Percentiles rank a stretch among this genome's conserved stretches.
These are phyloP conservation scores for Aphidius gifuensis DNA, from an alignment of 1,140 invertebrate species.

Conservation along the genomic window DNA sequence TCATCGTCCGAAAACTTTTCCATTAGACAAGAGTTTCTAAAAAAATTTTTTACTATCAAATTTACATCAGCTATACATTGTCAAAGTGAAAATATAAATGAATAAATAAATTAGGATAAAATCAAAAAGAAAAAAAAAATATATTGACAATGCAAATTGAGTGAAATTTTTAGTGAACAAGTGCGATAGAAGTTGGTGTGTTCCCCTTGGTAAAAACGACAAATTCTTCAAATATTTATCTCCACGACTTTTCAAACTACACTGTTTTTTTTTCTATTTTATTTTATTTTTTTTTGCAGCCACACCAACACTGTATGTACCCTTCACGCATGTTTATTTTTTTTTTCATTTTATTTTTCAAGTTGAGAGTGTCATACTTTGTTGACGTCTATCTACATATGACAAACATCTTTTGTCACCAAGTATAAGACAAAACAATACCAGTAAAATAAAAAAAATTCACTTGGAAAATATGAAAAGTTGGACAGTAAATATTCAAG, in stretches of 20 bases:
- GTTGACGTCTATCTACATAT: conserved; percentile 51
- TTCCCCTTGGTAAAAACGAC: conserved; percentile 35
- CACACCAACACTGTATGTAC: conserved; percentile 2
- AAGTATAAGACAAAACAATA: not conserved
- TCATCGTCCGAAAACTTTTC: not conserved
- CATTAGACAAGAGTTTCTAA: not conserved
- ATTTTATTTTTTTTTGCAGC: conserved; percentile 5
- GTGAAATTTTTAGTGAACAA: conserved; percentile 45
- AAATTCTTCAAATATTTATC: conserved; percentile 57
- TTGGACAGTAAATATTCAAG: too few relatives aligned
- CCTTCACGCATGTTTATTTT: conserved; percentile 22
- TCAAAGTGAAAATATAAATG: too few relatives aligned
- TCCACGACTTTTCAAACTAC: conserved; percentile 29
- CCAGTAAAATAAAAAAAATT: not conserved
- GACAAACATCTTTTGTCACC: conserved; percentile 43
- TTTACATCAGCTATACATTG: too few relatives aligned
- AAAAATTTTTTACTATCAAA: not conserved
- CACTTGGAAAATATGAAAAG: too few relatives aligned
- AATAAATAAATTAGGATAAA: not conserved
- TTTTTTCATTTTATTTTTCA: conserved; percentile 23
- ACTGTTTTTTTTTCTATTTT: conserved; percentile 10
- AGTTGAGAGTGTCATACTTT: conserved; percentile 46
- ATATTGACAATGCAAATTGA: conserved; percentile 33
- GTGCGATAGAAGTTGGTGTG: conserved; percentile 33
- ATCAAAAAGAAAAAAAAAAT: conserved; percentile 7